Evolutionary conservation across 2,888 invertebrate genomes (phyloP), one percentile per base, ranked within the genome.

Genomic region (Herminia tarsipennalis): DNA sequence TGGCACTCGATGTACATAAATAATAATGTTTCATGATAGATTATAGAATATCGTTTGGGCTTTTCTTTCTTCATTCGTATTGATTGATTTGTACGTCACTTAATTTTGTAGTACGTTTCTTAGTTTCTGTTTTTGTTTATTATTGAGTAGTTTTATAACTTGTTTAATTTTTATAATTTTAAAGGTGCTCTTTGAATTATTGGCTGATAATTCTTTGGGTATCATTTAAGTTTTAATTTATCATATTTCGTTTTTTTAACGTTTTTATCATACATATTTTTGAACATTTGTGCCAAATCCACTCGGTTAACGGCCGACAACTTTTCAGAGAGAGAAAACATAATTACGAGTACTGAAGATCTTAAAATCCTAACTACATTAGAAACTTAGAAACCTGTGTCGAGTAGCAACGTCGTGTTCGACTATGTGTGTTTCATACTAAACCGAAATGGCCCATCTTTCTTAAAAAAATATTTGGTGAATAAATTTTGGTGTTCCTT

Each of bases 141-240:
- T 0, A 1, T 24, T 5, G 10, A 13, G 21, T 32, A 1, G 8
- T 3, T 25, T 6, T 5, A 1, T 14, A 8, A 1, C 16, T 17
- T 35, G 12, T 33, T 8, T 10, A 6, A 9, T 9, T 30, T 16
- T 28, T 21, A n/a, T 45, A 6, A 10, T 33, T 34, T 14, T 20
- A 49, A 25, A 8, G 58, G 68, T 78, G 22, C 66, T 43, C 66
- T 57, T 66, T 69, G 72, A 77, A 75, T 75, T 76, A 66, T 70
- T 80, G 82, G 83, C 83, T 82, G 76, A 67, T 78, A 73, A 73
- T 79, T 79, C 73, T 53, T 58, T 64, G 67, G 49, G 70, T 59
- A 68, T 78, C 50, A n/a, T 2, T 48, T 46, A 6, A 9, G 5
- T 1, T 47, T n/a, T 2, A 5, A 5, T 21, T 41, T 17, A 10